Evolutionary conservation across 2,797 vertebrate species (phyloP).

Genomic region (Moxostoma hubbsi): DNA sequence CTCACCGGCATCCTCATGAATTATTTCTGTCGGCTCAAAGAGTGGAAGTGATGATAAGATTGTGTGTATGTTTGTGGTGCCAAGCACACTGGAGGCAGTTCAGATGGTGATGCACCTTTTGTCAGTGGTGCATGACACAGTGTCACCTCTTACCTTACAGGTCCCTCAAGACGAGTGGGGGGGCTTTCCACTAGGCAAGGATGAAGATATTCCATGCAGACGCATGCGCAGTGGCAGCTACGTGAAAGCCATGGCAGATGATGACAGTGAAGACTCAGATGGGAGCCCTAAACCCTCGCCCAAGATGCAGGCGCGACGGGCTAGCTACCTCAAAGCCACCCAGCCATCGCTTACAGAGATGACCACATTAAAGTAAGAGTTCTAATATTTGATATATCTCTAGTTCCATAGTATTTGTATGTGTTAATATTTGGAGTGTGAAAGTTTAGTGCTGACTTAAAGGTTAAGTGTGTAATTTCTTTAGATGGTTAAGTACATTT

Average conservation of each 20-base stretch:
- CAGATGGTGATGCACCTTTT: neutral
- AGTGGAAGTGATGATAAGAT: slow-evolving; percentile 22
- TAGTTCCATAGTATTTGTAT: neutral
- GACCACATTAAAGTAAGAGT: slow-evolving; percentile 86
- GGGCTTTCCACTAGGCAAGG: slow-evolving; percentile 81
- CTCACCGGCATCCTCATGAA: slow-evolving; percentile 57
- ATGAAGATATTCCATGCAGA: slow-evolving; percentile 87
- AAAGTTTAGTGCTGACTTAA: neutral
- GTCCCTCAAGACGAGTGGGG: slow-evolving; percentile 89
- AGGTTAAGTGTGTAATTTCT: neutral
- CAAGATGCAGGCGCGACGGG: slow-evolving; percentile 86
- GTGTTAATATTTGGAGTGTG: neutral
- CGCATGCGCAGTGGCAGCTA: slow-evolving; percentile 90
- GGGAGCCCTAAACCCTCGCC: slow-evolving; percentile 86
- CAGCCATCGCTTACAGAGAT: slow-evolving; percentile 89
- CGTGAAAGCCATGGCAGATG: slow-evolving; percentile 91
- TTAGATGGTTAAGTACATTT: no score
- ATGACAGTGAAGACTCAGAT: slow-evolving; percentile 87
- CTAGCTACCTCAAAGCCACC: slow-evolving; percentile 92
- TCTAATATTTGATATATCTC: neutral
- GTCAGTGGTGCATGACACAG: slow-evolving; percentile 11
- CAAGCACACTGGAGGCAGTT: neutral
- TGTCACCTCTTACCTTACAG: slow-evolving; percentile 64
- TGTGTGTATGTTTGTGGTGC: slow-evolving; percentile 11
- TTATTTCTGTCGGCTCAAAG: slow-evolving; percentile 55